Percentiles rank a stretch among this genome's conserved stretches.
Evolutionary conservation across 2,113 vertebrate genomes (phyloP).

Genomic region (Platysternon megacephalum): DNA sequence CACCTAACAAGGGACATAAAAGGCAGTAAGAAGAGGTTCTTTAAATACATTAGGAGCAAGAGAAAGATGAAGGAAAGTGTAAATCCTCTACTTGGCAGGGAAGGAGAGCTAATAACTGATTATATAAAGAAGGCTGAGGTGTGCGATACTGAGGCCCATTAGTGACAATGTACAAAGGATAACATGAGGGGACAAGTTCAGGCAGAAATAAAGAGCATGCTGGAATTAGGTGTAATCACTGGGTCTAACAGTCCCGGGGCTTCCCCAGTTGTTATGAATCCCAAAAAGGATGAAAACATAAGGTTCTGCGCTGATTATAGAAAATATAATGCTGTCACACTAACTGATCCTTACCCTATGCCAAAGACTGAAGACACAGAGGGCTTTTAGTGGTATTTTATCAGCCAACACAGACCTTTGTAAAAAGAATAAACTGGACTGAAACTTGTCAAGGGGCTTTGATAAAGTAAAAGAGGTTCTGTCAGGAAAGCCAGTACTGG

Average conservation of each 20-base stretch:
- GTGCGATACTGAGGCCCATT: not conserved
- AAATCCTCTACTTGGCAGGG: not conserved
- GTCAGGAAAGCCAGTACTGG: not conserved
- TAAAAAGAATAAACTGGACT: not conserved
- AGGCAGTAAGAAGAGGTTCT: not conserved
- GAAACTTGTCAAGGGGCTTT: not conserved
- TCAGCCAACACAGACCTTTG: not conserved
- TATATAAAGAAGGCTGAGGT: not conserved
- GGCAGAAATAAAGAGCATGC: not conserved
- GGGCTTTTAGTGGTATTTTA: not conserved
- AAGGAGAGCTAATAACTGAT: not conserved
- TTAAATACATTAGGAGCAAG: not conserved
- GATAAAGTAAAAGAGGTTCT: not conserved
- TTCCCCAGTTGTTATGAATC: not conserved
- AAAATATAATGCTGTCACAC: not conserved
- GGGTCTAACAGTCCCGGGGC: not conserved
- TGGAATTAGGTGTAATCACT: not conserved
- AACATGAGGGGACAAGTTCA: not conserved
- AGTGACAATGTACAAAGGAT: not conserved
- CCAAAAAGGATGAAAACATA: not conserved
- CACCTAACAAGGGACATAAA: too few relatives aligned
- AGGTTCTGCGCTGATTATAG: not conserved
- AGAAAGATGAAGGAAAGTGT: not conserved
- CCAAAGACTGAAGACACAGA: not conserved
- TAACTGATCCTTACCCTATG: not conserved